Percentiles rank a stretch among this genome's conserved stretches.
Conservation (phyloP, 2,113 vertebrate species). For the Scortum barcoo region DNA sequence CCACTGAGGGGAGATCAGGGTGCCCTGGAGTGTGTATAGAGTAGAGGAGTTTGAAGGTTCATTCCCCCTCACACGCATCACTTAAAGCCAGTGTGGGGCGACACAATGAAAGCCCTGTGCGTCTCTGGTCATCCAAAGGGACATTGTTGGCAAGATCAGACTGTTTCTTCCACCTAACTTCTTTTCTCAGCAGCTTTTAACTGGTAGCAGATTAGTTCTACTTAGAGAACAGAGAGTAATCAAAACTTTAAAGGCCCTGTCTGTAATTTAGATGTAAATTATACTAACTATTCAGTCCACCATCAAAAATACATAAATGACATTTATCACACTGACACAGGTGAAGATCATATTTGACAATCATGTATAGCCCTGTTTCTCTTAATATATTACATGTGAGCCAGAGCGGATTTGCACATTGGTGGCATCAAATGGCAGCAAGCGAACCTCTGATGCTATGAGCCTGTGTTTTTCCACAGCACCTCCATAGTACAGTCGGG, state of each 20-base stretch:
- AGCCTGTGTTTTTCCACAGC: too few relatives aligned
- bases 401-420: not conserved
- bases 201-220: not conserved
- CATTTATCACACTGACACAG: not conserved
- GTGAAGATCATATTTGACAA: not conserved
- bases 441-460: not conserved
- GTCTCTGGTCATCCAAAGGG: conserved; percentile 23
- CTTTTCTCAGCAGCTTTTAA: not conserved
- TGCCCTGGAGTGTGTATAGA: conserved; percentile 33
- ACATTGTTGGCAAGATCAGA: conserved; percentile 39
- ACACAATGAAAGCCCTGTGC: conserved; percentile 46
- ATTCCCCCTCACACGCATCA: conserved; percentile 3
- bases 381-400: not conserved
- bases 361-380: not conserved
- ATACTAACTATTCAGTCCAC: not conserved
- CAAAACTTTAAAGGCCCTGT: not conserved
- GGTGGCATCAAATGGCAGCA: not conserved
- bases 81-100: not conserved
- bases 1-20: conserved; percentile 19
- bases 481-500: too few relatives aligned
- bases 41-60: conserved; percentile 16
- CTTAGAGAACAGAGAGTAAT: not conserved
- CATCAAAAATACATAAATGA: too few relatives aligned
- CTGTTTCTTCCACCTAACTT: not conserved
- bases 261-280: not conserved